Evolutionary conservation across 1,140 invertebrate species (phyloP), one percentile per base, ranked within the genome.

Genomic region (Cheumatopsyche charites): DNA sequence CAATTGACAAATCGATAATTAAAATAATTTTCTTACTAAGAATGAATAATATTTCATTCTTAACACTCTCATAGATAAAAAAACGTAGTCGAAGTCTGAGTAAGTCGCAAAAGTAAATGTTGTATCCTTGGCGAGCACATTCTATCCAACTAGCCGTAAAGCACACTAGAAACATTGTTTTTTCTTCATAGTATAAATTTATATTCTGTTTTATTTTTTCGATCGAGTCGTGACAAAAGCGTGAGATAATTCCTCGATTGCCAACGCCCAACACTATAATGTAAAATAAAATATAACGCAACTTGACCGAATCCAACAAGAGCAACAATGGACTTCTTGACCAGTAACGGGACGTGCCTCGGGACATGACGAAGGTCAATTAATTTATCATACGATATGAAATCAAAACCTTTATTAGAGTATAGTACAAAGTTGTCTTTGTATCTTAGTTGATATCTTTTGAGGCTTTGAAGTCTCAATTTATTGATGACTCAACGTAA

Each of bases 91-190:
- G 23, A 58, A 19, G 55, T 23, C 55, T 58, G 12, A 2, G 9
- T 7, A 21, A n/a, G 17, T 19, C 4, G 21, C 55, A 58, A 58
- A 58, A 58, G 55, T 58, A 58, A 58, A 58, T 23, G 55, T 0
- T 11, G 19, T 58, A 58, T 58, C 55, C 55, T 58, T 58, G 55
- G 55, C 55, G 55, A 52, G 47, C 47, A 52, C 47, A 52, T 52
- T 52, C 47, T 52, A 52, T 13, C 17, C 21, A 25, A 13, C 21
- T 58, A 12, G 49, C 19, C 17, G 49, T 47, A 47, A 13, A n/a
- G n/a, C n/a, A n/a, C n/a, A n/a, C n/a, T n/a, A n/a, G n/a, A n/a
- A n/a, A 47, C 43, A n/a, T 47, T 47, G 15, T 47, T 2, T 13
- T 47, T 47, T n/a, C 12, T n/a, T 47, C 13, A 15, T n/a, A 47